Conservation (phyloP, 1,140 invertebrate genomes). For the Antheraea mylitta region DNA sequence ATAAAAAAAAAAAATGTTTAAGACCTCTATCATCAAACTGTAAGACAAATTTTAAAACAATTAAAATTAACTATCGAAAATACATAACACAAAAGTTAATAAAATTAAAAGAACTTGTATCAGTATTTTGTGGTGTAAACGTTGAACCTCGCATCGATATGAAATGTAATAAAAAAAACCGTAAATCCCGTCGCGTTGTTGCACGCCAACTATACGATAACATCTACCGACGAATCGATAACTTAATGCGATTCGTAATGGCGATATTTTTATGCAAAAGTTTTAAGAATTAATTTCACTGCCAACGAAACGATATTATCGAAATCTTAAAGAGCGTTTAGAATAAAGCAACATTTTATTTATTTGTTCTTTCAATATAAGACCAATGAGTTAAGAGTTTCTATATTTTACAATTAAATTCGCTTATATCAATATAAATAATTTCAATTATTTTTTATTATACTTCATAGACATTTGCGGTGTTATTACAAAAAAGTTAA, state of each 20-base stretch:
- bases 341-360: too few species aligned
- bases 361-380: neutral
- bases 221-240: conserved; percentile 1
- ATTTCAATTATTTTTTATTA: too few species aligned
- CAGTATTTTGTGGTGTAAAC: neutral
- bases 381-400: too few species aligned
- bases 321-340: neutral
- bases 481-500: too few species aligned
- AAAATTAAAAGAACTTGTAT: neutral
- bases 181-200: neutral
- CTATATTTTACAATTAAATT: too few species aligned
- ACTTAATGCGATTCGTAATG: neutral
- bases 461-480: too few species aligned
- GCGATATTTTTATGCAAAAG: conserved; percentile 1
- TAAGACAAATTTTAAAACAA: neutral
- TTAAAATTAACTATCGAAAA: neutral
- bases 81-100: neutral
- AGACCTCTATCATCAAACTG: neutral
- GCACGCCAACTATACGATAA: conserved; percentile 1
- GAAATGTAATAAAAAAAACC: neutral
- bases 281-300: conserved; percentile 1
- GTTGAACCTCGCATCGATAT: neutral
- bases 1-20: too few species aligned
- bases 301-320: neutral
- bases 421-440: too few species aligned